phyloP scores from a whole-genome alignment of 2,888 invertebrate species.

The Eledone cirrhosa region DNA sequence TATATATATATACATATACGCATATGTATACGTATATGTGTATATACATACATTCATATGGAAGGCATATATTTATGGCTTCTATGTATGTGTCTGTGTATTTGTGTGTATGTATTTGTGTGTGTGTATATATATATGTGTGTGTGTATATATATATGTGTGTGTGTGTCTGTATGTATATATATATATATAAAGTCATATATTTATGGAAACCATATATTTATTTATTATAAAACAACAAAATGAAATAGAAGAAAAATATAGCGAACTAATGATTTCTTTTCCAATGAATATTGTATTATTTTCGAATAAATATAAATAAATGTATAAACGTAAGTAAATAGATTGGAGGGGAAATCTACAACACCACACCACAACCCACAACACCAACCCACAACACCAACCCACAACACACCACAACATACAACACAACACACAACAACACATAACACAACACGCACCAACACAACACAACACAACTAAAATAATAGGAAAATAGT shows the following conservation, averaged over 20 bases:
- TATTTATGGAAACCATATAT: not conserved
- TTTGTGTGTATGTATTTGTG: not conserved
- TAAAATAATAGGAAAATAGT: too few relatives aligned
- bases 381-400: too few relatives aligned
- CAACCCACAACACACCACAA: too few relatives aligned
- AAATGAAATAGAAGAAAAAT: not conserved
- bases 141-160: not conserved
- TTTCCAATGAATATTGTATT: not conserved
- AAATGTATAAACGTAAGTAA: not conserved
- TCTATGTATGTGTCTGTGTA: too few relatives aligned
- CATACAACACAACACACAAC: too few relatives aligned
- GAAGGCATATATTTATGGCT: too few relatives aligned
- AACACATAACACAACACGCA: too few relatives aligned
- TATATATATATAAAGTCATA: not conserved
- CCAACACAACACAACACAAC: too few relatives aligned
- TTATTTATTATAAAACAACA: not conserved
- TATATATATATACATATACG: not conserved
- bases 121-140: not conserved
- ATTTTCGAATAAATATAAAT: not conserved
- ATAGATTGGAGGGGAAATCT: too few relatives aligned
- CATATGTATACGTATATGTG: not conserved
- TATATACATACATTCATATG: conserved; percentile 3
- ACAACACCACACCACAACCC: too few relatives aligned
- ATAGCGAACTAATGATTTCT: not conserved
- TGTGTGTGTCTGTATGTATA: not conserved